Conservation (phyloP, 1,140 invertebrate genomes). For the Campoletis sonorensis region DNA sequence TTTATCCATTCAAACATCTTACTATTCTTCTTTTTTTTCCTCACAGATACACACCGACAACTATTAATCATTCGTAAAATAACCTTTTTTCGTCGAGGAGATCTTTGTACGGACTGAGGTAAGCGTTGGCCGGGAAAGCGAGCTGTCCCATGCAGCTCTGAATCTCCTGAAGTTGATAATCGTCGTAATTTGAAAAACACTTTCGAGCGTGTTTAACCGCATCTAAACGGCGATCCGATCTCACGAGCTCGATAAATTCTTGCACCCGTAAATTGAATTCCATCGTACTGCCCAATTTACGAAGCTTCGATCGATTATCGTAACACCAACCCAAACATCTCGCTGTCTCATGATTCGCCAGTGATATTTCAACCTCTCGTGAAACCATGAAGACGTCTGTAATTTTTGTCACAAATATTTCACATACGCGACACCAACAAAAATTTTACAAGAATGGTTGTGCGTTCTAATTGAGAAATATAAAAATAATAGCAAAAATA, state of each 20-base stretch:
- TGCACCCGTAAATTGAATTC: slow-evolving; percentile 94
- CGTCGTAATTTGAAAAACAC: slow-evolving; percentile 91
- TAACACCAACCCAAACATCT: slow-evolving; percentile 98
- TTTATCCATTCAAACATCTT: too few species aligned
- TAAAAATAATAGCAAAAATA: not conserved
- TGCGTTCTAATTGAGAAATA: not conserved
- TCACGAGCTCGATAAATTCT: slow-evolving; percentile 97
- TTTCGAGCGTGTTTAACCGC: slow-evolving; percentile 96
- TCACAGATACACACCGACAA: too few species aligned
- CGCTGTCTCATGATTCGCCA: slow-evolving; percentile 88
- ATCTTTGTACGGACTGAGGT: slow-evolving; percentile 84
- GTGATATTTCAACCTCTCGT: slow-evolving; percentile 89
- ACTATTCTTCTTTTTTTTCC: too few species aligned
- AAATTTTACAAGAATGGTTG: too few species aligned
- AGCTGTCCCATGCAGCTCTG: slow-evolving; percentile 97
- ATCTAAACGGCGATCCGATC: slow-evolving; percentile 89
- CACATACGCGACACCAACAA: too few species aligned
- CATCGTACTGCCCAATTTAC: slow-evolving; percentile 93
- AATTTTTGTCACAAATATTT: too few species aligned
- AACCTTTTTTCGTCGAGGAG: slow-evolving; percentile 80
- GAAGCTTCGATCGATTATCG: slow-evolving; percentile 96
- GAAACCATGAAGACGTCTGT: slow-evolving; percentile 92
- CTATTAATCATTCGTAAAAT: too few species aligned
- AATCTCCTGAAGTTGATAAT: slow-evolving; percentile 91
- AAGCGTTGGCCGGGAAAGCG: slow-evolving; percentile 90